Evolutionary conservation across 2,888 invertebrate species (phyloP).

Genomic region (Athripsodes cinereus): DNA sequence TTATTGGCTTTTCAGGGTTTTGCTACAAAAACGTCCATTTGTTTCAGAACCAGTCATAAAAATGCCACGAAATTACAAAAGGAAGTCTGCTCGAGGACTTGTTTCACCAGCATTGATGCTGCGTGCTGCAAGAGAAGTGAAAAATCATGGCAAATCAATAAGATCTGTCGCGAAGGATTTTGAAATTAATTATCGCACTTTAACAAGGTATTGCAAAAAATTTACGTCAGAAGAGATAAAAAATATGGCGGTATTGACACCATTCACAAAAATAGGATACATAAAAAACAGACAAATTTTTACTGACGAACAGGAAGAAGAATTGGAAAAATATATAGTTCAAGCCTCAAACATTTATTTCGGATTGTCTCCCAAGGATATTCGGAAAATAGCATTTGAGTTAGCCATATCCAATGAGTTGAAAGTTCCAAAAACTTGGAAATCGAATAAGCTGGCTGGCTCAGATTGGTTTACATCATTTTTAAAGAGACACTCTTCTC

Average conservation of each 20-base stretch:
- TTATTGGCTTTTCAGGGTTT: background rate
- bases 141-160: conserved; percentile 21
- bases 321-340: conserved; percentile 25
- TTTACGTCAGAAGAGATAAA: background rate
- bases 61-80: conserved; percentile 5
- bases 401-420: background rate
- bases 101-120: conserved; percentile 20
- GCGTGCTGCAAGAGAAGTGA: conserved; percentile 22
- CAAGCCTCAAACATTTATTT: conserved; percentile 1
- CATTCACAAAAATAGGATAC: background rate
- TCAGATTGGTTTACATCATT: conserved; percentile 1
- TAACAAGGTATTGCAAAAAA: conserved; percentile 25
- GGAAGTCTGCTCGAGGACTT: conserved; percentile 15
- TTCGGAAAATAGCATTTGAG: background rate
- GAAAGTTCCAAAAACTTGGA: background rate
- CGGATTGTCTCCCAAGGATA: background rate
- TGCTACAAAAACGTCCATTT: background rate
- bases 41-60: conserved; percentile 5
- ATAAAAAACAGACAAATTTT: background rate
- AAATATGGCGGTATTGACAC: background rate
- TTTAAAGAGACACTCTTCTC: background rate
- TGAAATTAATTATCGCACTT: conserved; percentile 20
- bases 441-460: background rate
- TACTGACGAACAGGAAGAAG: conserved; percentile 4
- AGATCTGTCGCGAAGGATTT: conserved; percentile 14